Evolutionary conservation across 2,113 vertebrate genomes (phyloP).

Genomic region (Ceyx margarethae): DNA sequence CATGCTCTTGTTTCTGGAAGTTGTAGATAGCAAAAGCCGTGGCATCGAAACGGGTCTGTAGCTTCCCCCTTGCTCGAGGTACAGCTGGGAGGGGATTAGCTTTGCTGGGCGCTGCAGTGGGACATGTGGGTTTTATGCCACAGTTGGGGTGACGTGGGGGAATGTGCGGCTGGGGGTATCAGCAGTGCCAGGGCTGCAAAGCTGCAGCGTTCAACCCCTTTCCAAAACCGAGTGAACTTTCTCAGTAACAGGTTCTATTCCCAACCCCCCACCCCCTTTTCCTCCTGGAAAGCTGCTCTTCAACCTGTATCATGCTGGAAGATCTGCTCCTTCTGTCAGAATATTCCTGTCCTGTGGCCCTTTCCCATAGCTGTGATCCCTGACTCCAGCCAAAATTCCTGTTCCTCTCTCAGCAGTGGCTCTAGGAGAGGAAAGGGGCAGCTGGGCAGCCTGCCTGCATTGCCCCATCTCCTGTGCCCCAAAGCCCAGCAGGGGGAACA

Average conservation of each 20-base stretch:
- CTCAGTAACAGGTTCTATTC: not conserved
- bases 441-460: not conserved
- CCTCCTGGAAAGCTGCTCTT: not conserved
- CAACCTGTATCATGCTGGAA: not conserved
- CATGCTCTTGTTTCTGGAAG: not conserved
- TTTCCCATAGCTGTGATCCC: not conserved
- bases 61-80: not conserved
- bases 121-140: fast-evolving
- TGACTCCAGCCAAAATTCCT: not conserved
- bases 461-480: fast-evolving
- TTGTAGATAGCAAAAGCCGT: not conserved
- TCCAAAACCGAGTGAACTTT: not conserved
- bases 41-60: not conserved
- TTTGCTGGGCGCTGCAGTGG: not conserved
- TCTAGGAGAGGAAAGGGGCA: not conserved
- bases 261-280: not conserved
- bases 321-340: not conserved
- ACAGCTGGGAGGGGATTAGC: fast-evolving
- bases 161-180: not conserved
- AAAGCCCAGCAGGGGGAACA: fast-evolving
- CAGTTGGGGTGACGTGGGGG: fast-evolving
- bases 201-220: not conserved
- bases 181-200: not conserved
- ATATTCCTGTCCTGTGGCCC: not conserved
- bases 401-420: not conserved